Percentiles rank a stretch among this genome's conserved stretches.
Conservation (phyloP, 1,140 invertebrate genomes). For the Drusus annulatus region DNA sequence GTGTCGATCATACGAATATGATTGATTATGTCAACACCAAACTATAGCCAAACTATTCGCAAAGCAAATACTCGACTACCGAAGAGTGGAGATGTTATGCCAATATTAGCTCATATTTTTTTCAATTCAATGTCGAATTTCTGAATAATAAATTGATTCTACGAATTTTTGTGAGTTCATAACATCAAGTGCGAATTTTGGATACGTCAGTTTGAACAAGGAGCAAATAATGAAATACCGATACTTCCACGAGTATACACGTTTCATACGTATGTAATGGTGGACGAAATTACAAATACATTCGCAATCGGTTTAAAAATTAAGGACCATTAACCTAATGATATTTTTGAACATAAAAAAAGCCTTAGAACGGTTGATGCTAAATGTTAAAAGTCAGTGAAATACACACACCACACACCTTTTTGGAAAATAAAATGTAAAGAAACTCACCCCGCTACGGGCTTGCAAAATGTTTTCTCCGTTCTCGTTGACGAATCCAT, state of each 20-base stretch:
- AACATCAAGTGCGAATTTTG: not conserved
- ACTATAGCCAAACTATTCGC: not conserved
- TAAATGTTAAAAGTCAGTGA: too few relatives aligned
- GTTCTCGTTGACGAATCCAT: constrained; percentile 71
- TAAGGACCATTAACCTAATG: too few relatives aligned
- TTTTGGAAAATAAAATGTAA: not conserved
- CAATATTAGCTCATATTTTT: not conserved
- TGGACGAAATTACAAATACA: too few relatives aligned
- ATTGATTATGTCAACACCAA: not conserved
- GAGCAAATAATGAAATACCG: too few relatives aligned
- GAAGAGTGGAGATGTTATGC: not conserved
- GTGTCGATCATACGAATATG: not conserved
- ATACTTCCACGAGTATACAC: too few relatives aligned
- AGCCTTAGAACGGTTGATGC: too few relatives aligned
- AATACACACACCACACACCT: too few relatives aligned
- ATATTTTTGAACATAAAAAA: too few relatives aligned
- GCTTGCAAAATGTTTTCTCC: constrained; percentile 68
- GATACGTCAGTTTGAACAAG: too few relatives aligned
- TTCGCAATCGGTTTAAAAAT: too few relatives aligned
- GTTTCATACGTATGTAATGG: too few relatives aligned
- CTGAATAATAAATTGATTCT: not conserved
- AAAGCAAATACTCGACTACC: not conserved
- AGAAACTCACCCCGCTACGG: constrained; percentile 64
- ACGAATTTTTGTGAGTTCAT: not conserved
- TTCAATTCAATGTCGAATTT: not conserved